phyloP scores from a whole-genome alignment of 2,888 invertebrate genomes.

The Petrophora chlorosata region DNA sequence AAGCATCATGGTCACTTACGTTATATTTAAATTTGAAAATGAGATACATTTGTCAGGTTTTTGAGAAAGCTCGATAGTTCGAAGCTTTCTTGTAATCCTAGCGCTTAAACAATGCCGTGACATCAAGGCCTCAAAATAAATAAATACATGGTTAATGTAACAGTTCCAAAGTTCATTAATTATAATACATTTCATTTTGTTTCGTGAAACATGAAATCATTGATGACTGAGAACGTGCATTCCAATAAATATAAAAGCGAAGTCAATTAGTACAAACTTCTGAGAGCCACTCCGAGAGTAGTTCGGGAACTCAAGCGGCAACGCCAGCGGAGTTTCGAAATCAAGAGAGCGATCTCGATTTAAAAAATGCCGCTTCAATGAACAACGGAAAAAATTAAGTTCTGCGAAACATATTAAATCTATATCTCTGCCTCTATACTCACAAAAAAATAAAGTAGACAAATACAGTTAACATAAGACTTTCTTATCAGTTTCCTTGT shows the following conservation, averaged over 20 bases:
- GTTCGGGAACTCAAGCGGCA: not conserved
- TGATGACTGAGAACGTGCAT: not conserved
- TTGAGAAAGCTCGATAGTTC: too few species aligned
- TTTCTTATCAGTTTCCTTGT: not conserved
- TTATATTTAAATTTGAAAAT: too few species aligned
- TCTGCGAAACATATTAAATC: conserved; percentile 4
- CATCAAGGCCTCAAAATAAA: too few species aligned
- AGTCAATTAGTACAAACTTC: conserved; percentile 12
- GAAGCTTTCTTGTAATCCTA: too few species aligned
- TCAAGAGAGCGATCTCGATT: conserved; percentile 21
- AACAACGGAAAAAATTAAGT: conserved; percentile 24
- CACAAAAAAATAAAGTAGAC: not conserved
- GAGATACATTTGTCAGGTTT: too few species aligned
- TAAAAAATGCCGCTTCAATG: conserved; percentile 20
- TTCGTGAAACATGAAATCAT: conserved; percentile 7
- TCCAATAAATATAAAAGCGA: conserved; percentile 2
- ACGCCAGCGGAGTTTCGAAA: not conserved
- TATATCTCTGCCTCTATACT: not conserved
- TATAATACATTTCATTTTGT: too few species aligned
- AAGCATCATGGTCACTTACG: too few species aligned
- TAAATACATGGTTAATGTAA: too few species aligned
- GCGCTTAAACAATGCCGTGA: too few species aligned
- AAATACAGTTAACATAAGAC: not conserved
- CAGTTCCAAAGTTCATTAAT: too few species aligned
- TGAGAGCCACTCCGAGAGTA: not conserved